Conservation (phyloP, 2,888 invertebrate genomes). For the Meghimatium bilineatum region DNA sequence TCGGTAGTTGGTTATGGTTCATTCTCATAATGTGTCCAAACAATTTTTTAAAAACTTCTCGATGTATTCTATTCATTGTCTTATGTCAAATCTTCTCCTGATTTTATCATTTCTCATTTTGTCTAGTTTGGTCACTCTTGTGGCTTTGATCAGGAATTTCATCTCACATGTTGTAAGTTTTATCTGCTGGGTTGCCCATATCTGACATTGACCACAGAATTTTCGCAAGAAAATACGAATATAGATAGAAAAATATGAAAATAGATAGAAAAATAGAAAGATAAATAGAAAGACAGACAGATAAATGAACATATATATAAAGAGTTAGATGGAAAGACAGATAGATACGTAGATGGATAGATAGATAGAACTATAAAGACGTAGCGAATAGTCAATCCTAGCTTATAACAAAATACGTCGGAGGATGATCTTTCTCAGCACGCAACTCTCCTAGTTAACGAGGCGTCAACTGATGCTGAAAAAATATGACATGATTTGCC, state of each 20-base stretch:
- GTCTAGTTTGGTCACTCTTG: no score
- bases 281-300: neutral
- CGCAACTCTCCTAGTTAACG: neutral
- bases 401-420: neutral
- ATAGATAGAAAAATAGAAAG: neutral
- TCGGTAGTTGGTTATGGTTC: no score
- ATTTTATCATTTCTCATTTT: no score
- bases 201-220: no score
- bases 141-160: no score
- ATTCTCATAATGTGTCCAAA: no score
- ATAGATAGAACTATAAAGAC: neutral
- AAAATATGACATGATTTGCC: conserved; percentile 4
- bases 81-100: no score
- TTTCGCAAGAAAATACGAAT: neutral
- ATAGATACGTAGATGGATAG: neutral
- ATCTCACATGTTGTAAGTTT: no score
- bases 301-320: neutral
- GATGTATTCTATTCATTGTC: no score
- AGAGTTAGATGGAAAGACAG: neutral
- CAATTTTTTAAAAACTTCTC: no score
- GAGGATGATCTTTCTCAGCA: neutral
- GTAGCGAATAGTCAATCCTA: neutral
- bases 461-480: neutral
- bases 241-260: neutral
- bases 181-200: no score